Evolutionary conservation across 2,888 invertebrate genomes (phyloP).

Genomic region (Actias luna): DNA sequence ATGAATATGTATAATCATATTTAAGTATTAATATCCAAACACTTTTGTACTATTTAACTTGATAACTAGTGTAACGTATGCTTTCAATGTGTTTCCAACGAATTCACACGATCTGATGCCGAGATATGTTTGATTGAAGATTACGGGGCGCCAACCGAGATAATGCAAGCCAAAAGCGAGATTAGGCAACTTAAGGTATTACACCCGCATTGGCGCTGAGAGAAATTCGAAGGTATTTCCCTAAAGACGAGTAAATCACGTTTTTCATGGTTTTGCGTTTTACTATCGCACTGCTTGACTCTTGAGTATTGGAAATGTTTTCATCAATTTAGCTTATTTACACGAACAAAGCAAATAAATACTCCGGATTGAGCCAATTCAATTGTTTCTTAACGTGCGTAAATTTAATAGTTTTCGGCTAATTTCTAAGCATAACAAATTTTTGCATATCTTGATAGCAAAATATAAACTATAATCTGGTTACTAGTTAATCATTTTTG

Average conservation of each 20-base stretch:
- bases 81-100: constrained; percentile 23
- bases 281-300: constrained; percentile 17
- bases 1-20: not conserved
- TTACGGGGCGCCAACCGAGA: constrained; percentile 31
- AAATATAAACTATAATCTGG: not conserved
- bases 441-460: not conserved
- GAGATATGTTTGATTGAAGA: constrained; percentile 36
- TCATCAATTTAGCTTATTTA: not conserved
- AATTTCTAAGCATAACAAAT: not conserved
- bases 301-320: constrained; percentile 4
- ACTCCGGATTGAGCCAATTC: not conserved
- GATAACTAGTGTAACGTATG: not conserved
- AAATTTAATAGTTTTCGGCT: not conserved
- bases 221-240: constrained; percentile 65
- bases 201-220: constrained; percentile 59
- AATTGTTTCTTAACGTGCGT: not conserved
- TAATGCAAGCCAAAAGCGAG: constrained; percentile 49
- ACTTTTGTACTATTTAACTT: not conserved
- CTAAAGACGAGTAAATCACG: constrained; percentile 72
- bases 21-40: not conserved
- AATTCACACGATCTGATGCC: constrained; percentile 31
- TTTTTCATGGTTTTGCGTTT: constrained; percentile 60
- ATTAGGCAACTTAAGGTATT: constrained; percentile 74
- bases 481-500: not conserved
- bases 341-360: not conserved